A percentile compares a stretch with the other conserved stretches of the same genome.
These are phyloP conservation scores for Coreius guichenoti DNA, from an alignment of 2,797 vertebrate genomes.

Conservation along the genomic window DNA sequence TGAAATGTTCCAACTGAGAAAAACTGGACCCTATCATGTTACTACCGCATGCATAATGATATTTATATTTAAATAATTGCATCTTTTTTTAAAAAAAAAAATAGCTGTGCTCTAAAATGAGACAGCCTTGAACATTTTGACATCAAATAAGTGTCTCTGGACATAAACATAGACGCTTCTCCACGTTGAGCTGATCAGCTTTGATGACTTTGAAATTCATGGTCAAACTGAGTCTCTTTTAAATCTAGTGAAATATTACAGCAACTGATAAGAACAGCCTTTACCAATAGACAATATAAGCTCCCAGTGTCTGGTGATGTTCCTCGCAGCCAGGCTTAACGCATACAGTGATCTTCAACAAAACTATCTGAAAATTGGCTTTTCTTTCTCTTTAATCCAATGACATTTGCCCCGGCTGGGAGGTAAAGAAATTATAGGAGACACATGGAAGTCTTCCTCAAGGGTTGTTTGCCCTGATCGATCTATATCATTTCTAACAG, in stretches of 20 bases:
- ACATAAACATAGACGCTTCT: not conserved
- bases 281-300: not conserved
- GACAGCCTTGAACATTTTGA: constrained; percentile 47
- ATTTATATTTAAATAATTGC: not conserved
- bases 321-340: constrained; percentile 23
- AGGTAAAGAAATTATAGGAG: constrained; percentile 64
- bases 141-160: constrained; percentile 43
- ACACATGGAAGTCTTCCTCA: constrained; percentile 68
- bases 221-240: not conserved
- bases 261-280: not conserved
- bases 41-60: not conserved
- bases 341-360: constrained; percentile 37
- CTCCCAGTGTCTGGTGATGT: not conserved
- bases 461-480: constrained; percentile 74
- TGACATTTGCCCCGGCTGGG: constrained; percentile 58
- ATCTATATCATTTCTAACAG: constrained; percentile 37
- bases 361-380: constrained; percentile 60
- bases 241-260: not conserved
- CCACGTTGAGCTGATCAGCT: not conserved
- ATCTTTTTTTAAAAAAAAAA: not conserved
- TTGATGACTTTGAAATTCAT: not conserved
- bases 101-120: no score
- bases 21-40: not conserved
- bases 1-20: not conserved
- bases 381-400: constrained; percentile 70